Percentiles rank a stretch among this genome's conserved stretches.
Evolutionary conservation across 2,113 vertebrate species (phyloP).

Genomic region (Toxostoma redivivum): DNA sequence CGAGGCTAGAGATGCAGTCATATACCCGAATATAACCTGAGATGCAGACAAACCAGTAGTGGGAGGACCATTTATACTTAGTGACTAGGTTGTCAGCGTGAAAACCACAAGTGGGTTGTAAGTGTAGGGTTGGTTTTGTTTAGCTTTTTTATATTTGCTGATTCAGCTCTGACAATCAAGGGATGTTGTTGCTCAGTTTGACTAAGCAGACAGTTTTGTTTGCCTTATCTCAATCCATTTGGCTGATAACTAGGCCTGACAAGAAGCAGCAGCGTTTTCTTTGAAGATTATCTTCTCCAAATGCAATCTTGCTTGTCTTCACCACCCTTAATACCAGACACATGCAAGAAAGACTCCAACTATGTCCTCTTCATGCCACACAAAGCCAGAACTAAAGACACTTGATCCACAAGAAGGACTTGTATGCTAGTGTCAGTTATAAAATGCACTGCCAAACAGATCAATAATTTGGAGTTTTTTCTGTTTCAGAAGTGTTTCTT

Average conservation of each 20-base stretch:
- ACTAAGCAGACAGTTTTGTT: conserved; percentile 59
- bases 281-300: not conserved
- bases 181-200: conserved; percentile 58
- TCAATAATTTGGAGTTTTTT: not conserved
- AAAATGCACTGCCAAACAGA: not conserved
- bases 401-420: not conserved
- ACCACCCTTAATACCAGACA: not conserved
- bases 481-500: not conserved
- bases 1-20: conserved; percentile 51
- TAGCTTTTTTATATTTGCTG: conserved; percentile 71
- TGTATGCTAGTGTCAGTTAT: not conserved
- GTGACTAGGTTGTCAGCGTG: conserved; percentile 55
- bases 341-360: not conserved
- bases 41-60: conserved; percentile 71
- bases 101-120: conserved; percentile 77
- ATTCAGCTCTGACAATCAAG: conserved; percentile 71
- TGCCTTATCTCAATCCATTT: conserved; percentile 42
- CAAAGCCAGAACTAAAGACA: not conserved
- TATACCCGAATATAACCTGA: conserved; percentile 49
- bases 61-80: conserved; percentile 74
- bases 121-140: conserved; percentile 69
- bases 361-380: not conserved
- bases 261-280: conserved; percentile 4
- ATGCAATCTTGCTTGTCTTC: not conserved
- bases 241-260: not conserved